Conservation (phyloP, 2,888 invertebrate species). For the Sicus ferrugineus region DNA sequence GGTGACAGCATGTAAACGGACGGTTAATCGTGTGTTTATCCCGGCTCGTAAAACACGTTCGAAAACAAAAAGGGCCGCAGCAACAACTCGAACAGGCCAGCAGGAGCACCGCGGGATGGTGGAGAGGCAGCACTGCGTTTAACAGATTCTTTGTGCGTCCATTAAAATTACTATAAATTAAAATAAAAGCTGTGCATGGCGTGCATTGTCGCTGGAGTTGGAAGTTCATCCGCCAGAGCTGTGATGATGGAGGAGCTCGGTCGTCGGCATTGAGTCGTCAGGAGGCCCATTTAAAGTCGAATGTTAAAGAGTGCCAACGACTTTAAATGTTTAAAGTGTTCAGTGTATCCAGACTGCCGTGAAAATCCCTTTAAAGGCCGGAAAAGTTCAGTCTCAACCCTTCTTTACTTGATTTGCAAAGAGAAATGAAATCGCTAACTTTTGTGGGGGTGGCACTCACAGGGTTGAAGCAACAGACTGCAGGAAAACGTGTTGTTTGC, state of each 20-base stretch:
- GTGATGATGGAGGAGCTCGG: background rate
- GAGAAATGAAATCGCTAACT: background rate
- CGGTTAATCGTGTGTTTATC: constrained; percentile 15
- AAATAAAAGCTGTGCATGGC: background rate
- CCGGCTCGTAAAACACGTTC: constrained; percentile 10
- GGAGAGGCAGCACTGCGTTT: background rate
- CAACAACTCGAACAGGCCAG: background rate
- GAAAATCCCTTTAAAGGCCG: no score
- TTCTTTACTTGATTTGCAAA: background rate
- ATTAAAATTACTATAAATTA: constrained; percentile 17
- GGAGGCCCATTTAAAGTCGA: background rate
- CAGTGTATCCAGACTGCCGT: no score
- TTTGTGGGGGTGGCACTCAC: background rate
- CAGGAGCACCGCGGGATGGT: background rate
- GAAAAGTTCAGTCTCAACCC: background rate
- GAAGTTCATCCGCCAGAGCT: background rate
- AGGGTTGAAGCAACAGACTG: background rate
- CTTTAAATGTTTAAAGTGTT: no score
- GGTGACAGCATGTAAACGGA: constrained; percentile 8
- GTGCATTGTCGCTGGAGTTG: background rate
- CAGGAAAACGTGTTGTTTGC: background rate
- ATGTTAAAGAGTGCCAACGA: no score
- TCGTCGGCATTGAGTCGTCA: background rate
- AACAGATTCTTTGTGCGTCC: background rate
- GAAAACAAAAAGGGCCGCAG: no score